Percentiles rank a stretch among this genome's conserved stretches.
phyloP scores from a whole-genome alignment of 1,140 invertebrate species.

The Achroia grisella region DNA sequence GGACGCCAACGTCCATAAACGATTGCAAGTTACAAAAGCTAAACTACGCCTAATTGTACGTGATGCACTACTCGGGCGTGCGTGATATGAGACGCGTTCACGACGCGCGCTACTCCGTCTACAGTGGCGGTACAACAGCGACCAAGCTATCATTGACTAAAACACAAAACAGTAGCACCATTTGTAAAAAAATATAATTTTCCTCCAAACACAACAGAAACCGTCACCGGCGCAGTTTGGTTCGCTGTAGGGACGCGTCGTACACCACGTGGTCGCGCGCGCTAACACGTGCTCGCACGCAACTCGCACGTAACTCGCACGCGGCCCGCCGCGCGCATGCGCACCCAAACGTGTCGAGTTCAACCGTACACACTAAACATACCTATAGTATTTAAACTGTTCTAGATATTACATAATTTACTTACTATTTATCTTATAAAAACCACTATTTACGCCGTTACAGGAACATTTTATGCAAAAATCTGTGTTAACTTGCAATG shows the following conservation, averaged over 20 bases:
- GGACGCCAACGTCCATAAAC: constrained; percentile 9
- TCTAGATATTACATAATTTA: constrained; percentile 38
- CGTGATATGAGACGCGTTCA: constrained; percentile 41
- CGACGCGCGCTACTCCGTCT: constrained; percentile 18
- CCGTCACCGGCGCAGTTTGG: constrained; percentile 7
- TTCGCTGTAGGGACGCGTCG: neutral
- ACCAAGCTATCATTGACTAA: constrained; percentile 56
- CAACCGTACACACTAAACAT: constrained; percentile 14
- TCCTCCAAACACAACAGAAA: constrained; percentile 40
- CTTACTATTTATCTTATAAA: constrained; percentile 47
- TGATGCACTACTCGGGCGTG: constrained; percentile 34
- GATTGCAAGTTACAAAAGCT: constrained; percentile 54
- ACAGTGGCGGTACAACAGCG: constrained; percentile 43
- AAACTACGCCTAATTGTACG: constrained; percentile 42
- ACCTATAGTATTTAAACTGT: constrained; percentile 19
- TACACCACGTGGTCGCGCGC: too few species aligned
- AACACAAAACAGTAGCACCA: constrained; percentile 69
- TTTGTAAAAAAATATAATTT: constrained; percentile 67
- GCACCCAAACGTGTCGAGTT: constrained; percentile 4
- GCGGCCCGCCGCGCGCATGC: neutral
- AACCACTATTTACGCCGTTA: constrained; percentile 63
- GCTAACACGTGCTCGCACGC: constrained; percentile 8
- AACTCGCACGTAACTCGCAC: neutral
- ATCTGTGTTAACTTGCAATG: constrained; percentile 62
- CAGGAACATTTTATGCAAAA: constrained; percentile 69